A percentile compares a stretch with the other conserved stretches of the same genome.
Conservation (phyloP, 2,113 vertebrate species). For the Baryphthengus martii region DNA sequence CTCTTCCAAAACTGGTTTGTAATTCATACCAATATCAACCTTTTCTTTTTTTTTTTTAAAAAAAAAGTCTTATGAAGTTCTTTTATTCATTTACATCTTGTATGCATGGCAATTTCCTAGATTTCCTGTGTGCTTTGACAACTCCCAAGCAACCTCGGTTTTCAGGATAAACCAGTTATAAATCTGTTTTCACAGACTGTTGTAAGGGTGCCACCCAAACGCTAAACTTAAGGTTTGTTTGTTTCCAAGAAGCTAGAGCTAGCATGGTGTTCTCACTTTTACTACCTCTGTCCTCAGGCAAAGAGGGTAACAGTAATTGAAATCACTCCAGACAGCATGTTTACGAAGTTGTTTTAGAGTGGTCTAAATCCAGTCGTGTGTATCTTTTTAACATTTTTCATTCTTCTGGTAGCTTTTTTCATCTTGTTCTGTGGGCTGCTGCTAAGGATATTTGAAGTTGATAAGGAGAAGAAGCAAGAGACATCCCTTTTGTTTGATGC, state of each 20-base stretch:
- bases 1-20: neutral
- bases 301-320: neutral
- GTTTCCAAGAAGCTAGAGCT: neutral
- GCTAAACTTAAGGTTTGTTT: neutral
- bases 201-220: neutral
- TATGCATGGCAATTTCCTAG: neutral
- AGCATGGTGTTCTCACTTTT: neutral
- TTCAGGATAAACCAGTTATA: neutral
- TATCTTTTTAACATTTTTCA: neutral
- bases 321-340: neutral
- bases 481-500: neutral
- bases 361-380: neutral
- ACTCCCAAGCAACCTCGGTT: neutral
- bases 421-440: neutral
- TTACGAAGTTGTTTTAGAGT: neutral
- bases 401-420: neutral
- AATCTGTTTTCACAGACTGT: neutral
- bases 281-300: neutral
- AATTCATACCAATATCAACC: neutral
- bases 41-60: neutral
- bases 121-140: neutral
- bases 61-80: neutral
- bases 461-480: neutral
- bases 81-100: neutral
- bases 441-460: neutral